A percentile compares a stretch with the other conserved stretches of the same genome.
phyloP scores from a whole-genome alignment of 2,888 invertebrate genomes.

The Acleris sparsana region DNA sequence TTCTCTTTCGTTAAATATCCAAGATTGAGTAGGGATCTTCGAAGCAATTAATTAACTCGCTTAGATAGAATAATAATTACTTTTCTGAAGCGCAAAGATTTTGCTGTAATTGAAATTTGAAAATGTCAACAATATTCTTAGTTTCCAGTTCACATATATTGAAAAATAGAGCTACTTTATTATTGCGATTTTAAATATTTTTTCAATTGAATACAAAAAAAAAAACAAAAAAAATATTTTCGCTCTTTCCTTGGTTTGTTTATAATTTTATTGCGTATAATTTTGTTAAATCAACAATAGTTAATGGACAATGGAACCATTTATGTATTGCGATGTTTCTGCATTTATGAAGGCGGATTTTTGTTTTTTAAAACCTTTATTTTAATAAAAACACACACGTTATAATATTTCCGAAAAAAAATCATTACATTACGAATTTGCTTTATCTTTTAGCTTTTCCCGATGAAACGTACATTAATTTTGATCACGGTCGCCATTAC shows the following conservation, averaged over 20 bases:
- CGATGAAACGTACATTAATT: slow-evolving; percentile 52
- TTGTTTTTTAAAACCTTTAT: too few relatives aligned
- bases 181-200: not conserved
- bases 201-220: too few relatives aligned
- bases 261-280: too few relatives aligned
- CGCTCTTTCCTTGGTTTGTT: too few relatives aligned
- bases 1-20: slow-evolving; percentile 32
- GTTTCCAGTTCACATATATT: not conserved
- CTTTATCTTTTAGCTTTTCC: slow-evolving; percentile 50
- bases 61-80: slow-evolving; percentile 36
- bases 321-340: too few relatives aligned
- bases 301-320: too few relatives aligned
- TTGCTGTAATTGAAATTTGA: slow-evolving; percentile 31
- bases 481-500: slow-evolving; percentile 49
- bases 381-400: too few relatives aligned
- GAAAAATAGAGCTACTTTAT: not conserved
- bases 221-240: too few relatives aligned
- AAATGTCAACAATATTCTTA: slow-evolving; percentile 24
- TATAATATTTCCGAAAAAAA: slow-evolving; percentile 31
- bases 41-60: slow-evolving; percentile 33
- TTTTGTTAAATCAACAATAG: too few relatives aligned
- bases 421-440: slow-evolving; percentile 39
- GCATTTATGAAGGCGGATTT: too few relatives aligned
- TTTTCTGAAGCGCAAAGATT: slow-evolving; percentile 23
- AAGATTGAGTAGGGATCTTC: slow-evolving; percentile 30